A percentile compares a stretch with the other conserved stretches of the same genome.
phyloP scores from a whole-genome alignment of 92 coral and sea anemone species.

The Phenganax marumi region DNA sequence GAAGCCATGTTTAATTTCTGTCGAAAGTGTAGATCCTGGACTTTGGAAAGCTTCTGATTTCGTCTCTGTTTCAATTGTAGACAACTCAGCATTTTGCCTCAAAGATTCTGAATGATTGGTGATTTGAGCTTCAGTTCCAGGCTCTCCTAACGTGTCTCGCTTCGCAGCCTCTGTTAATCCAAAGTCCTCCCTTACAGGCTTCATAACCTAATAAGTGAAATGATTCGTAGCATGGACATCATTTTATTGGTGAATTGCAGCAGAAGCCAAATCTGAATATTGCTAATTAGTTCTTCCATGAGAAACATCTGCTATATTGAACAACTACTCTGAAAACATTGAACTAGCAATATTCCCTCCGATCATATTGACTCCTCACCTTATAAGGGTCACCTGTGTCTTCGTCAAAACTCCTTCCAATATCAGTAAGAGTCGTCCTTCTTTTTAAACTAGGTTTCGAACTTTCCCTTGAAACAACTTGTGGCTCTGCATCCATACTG shows the following conservation, averaged over 20 bases:
- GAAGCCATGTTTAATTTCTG: not conserved
- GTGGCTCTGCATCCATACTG: slow-evolving; percentile 3
- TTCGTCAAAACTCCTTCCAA: slow-evolving; percentile 62
- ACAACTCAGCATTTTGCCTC: not conserved
- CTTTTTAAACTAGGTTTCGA: slow-evolving; percentile 44
- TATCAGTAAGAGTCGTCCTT: slow-evolving; percentile 75
- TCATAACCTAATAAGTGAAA: slow-evolving; percentile 28
- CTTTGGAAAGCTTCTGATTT: not conserved
- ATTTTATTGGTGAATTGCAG: too few species aligned
- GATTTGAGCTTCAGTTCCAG: not conserved
- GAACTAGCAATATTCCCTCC: too few species aligned
- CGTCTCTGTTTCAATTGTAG: not conserved
- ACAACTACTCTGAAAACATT: too few species aligned
- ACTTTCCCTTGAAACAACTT: slow-evolving; percentile 15
- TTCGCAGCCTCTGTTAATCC: not conserved
- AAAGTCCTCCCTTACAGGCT: slow-evolving; percentile 14
- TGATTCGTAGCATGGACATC: not conserved
- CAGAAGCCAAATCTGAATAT: too few species aligned
- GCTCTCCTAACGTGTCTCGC: not conserved
- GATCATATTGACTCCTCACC: not conserved
- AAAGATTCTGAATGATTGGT: not conserved
- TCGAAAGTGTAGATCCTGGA: not conserved
- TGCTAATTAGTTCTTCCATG: too few species aligned
- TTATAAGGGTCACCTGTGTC: slow-evolving; percentile 26
- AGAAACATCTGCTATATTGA: too few species aligned